Base-by-base conservation (phyloP, 2,888 invertebrate species). In the Archaeoteleia sp. region DNA sequence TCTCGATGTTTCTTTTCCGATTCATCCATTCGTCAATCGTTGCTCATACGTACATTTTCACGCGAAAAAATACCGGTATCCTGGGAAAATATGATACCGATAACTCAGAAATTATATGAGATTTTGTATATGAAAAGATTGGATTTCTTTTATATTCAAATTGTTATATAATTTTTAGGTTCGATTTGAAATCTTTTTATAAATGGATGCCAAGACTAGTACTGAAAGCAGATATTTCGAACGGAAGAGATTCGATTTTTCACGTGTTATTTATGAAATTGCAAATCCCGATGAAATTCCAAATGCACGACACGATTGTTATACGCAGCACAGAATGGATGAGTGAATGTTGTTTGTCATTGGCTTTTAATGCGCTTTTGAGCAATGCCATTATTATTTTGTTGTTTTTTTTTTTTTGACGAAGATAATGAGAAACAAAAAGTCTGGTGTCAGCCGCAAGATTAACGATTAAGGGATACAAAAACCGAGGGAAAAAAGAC, bases 401-500 rank as follows among this genome's bases (percentile, higher is more conserved):
- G n/a, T n/a, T n/a, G n/a, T 71, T 35, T 15, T 55, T 66, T 67
- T 54, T 42, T 43, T 58, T 34, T 34, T 17, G 35, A 49, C 35
- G 39, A 54, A 51, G 48, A 55, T 58, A 65, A 60, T 45, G 53
- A 72, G 55, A 70, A 60, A 70, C 40, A 73, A 68, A 54, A 72
- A 73, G 70, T 67, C 63, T 71, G 72, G 74, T 74, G 74, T 73
- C 74, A 77, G 79, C 74, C 75, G 73, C 73, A 74, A 78, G 65
- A 74, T 73, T 69, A 73, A 62, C 29, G 39, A 69, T 57, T 54
- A 60, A 32, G 51, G 62, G 34, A 70, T 30, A 35, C 7, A 61
- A 42, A 65, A 42, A 54, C 45, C 66, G 39, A 45, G 27, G 30
- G 9, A 49, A 42, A 68, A 43, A 76, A 62, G 51, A 68, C 54